Base-by-base conservation (phyloP, 2,797 vertebrate genomes). In the Alfaro cultratus region DNA sequence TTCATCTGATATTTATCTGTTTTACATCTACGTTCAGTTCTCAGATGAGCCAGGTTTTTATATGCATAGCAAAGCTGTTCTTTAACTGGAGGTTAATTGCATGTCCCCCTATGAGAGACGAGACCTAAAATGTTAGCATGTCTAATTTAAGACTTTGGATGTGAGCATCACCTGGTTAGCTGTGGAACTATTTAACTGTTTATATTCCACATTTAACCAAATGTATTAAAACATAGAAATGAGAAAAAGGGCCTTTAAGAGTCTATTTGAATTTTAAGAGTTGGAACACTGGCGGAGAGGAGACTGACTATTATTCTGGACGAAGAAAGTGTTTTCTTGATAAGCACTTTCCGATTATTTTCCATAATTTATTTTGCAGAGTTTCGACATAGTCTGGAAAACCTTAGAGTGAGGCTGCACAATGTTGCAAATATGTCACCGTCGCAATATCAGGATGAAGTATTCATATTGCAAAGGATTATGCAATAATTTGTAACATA, bases 21-120 rank as follows among this genome's bases (percentile, higher is more conserved):
- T 39, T 11, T 70, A 6, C 11, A 43, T n/a, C 39, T 29, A n/a
- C 12, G 8, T 46, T 71, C 43, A 29, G 68, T 29, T 74, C 49
- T 76, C 49, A 77, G 84, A 79, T 81, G 29, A 82, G 67, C 29
- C 53, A 18, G 36, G 41, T 67, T 71, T 47, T 18, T 77, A 68
- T 43, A 45, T 45, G 45, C 46, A 21, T 53, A 67, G 79, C 9
- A 26, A 77, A 81, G 46, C 26, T 46, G 62, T 60, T 77, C 74
- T 77, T 73, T n/a, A 67, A 39, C 36, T 55, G 36, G 11, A 79
- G 83, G 80, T 10, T 85, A 83, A 85, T 51, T 88, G 64, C 36
- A 23, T 1, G 77, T 62, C 47, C 81, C 34, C 16, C n/a, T 47
- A 39, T 53, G 46, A 5, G 11, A 73, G 13, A 78, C 72, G 29